These are phyloP conservation scores for Formica exsecta DNA, from an alignment of 1,140 invertebrate genomes.

Conservation along the genomic window DNA sequence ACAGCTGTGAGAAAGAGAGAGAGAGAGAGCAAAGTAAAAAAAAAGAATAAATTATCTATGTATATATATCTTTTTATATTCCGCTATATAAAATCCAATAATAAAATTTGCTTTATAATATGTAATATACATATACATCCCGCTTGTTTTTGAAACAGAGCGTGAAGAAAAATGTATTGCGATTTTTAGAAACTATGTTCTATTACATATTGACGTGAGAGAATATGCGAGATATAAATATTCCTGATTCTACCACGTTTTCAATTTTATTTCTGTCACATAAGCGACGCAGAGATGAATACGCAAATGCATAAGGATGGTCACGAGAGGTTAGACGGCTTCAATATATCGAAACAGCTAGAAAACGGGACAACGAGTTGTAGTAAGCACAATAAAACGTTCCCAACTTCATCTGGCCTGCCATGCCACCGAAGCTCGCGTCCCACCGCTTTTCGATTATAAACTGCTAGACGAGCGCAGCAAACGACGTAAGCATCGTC, in stretches of 20 bases:
- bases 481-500: slow-evolving; percentile 58
- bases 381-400: slow-evolving; percentile 48
- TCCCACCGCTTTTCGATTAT: slow-evolving; percentile 54
- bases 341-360: slow-evolving; percentile 28
- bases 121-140: neutral
- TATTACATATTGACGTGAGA: slow-evolving; percentile 20
- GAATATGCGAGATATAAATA: slow-evolving; percentile 50
- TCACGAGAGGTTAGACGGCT: neutral
- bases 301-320: slow-evolving; percentile 43
- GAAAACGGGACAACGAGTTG: slow-evolving; percentile 30
- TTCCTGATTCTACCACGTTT: slow-evolving; percentile 36
- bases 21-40: neutral
- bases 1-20: neutral
- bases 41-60: neutral
- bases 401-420: slow-evolving; percentile 32
- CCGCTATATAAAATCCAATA: too few species aligned
- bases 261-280: slow-evolving; percentile 60
- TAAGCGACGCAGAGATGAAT: slow-evolving; percentile 50
- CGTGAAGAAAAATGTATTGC: slow-evolving; percentile 20
- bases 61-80: neutral
- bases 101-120: neutral
- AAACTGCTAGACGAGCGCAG: slow-evolving; percentile 57
- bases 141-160: neutral
- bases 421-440: slow-evolving; percentile 19
- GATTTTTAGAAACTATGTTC: slow-evolving; percentile 15